A percentile compares a stretch with the other conserved stretches of the same genome.
These are phyloP conservation scores for Tetragnatha versicolor DNA, from an alignment of 1,140 invertebrate genomes.

Conservation along the genomic window DNA sequence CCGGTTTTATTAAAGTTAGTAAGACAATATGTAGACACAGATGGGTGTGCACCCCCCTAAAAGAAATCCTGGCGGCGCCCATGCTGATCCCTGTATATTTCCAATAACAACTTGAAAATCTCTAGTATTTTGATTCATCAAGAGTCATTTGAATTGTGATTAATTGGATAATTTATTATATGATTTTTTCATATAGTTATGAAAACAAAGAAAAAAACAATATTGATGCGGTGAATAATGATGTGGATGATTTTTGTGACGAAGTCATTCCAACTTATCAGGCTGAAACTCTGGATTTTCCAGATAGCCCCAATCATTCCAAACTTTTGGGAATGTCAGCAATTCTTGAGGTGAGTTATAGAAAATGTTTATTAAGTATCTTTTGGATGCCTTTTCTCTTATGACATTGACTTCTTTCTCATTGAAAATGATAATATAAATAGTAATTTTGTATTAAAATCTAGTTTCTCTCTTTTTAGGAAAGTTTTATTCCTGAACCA, in stretches of 20 bases:
- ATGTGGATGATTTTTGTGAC: background rate
- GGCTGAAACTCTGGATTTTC: conserved; percentile 58
- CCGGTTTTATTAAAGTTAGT: too few relatives aligned
- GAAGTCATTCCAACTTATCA: conserved; percentile 43
- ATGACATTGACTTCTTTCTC: background rate
- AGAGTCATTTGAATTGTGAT: too few relatives aligned
- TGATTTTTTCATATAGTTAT: too few relatives aligned
- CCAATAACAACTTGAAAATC: too few relatives aligned
- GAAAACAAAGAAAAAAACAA: too few relatives aligned
- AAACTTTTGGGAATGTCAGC: conserved; percentile 24
- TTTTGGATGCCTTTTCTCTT: background rate
- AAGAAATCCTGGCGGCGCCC: too few relatives aligned
- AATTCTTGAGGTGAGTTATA: conserved; percentile 13
- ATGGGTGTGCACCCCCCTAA: too few relatives aligned
- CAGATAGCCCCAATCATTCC: conserved; percentile 56
- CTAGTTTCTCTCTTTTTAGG: background rate
- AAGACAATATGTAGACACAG: too few relatives aligned
- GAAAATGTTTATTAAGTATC: background rate
- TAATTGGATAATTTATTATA: too few relatives aligned
- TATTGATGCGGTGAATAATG: too few relatives aligned
- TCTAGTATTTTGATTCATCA: too few relatives aligned
- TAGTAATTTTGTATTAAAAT: background rate
- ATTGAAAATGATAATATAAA: background rate
- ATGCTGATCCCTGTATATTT: too few relatives aligned
- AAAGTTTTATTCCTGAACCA: background rate